Base-by-base conservation (phyloP, 35 echinoderm and acorn worm genomes). In the Holothuria glaberrima region DNA sequence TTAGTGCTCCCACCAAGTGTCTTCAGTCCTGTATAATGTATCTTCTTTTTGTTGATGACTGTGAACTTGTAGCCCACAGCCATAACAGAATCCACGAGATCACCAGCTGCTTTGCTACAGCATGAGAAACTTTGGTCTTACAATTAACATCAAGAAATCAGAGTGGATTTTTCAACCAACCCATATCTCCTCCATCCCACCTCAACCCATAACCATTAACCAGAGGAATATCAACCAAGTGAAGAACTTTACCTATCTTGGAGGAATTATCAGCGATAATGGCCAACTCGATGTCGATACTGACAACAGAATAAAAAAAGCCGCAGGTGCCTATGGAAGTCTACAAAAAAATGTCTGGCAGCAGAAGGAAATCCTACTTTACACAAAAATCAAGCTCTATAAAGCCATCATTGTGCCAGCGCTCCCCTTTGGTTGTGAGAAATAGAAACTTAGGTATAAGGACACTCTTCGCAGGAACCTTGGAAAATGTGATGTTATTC, bases 161-260 rank as follows among this genome's bases (percentile, higher is more conserved):
- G 60, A 63, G 60, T 63, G 60, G 60, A 63, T 63, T 14, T 63
- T 3, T 27, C 60, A 63, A 14, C 60, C 60, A 63, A 27, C 60
- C 12, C 60, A 63, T 22, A 5, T 22, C 60, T 20, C 2, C 25
- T 31, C 66, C n/a, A 25, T 9, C n/a, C 66, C 66, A 22, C n/a
- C 24, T 69, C 66, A 69, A 27, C 17, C 66, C 66, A 69, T 69
- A 69, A 69, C 66, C 66, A 69, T 69, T 69, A 21, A 25, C 66
- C 66, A 69, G 66, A 25, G 32, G 2, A 25, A 69, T 17, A 7
- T 69, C 12, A 69, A 69, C 66, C 66, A 69, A 22, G 66, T 69
- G 66, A 69, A 69, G 66, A 69, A 69, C n/a, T 66, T 66, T 31
- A 69, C 66, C 66, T 69, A 69, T 69, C 66, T 69, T 26, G 66